Percentiles rank a stretch among this genome's conserved stretches.
These are phyloP conservation scores for Harmothoe impar DNA, from an alignment of 2,888 invertebrate genomes.

Conservation along the genomic window DNA sequence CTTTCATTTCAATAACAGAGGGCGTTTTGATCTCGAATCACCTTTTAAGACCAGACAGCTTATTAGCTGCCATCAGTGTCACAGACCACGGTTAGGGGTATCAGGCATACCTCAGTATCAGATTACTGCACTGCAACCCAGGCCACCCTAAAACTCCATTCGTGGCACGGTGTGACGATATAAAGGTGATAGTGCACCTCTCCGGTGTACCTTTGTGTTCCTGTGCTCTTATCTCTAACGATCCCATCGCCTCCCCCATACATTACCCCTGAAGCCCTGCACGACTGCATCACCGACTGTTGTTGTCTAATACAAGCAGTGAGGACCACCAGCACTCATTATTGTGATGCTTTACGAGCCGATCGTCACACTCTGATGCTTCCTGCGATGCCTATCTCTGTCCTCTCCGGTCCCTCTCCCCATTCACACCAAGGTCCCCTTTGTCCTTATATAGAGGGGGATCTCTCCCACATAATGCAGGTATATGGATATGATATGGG, in stretches of 20 bases:
- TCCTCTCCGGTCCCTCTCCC: neutral
- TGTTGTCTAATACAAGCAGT: slow-evolving; percentile 12
- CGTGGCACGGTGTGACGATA: neutral
- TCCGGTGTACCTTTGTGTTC: slow-evolving; percentile 10
- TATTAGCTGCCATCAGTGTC: too few relatives aligned
- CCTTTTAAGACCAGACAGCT: too few relatives aligned
- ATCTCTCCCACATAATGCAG: neutral
- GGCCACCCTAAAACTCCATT: too few relatives aligned
- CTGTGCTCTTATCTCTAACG: neutral
- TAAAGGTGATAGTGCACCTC: neutral
- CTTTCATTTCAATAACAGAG: too few relatives aligned
- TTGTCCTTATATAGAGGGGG: neutral
- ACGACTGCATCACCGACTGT: neutral
- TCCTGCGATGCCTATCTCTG: neutral
- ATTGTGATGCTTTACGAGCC: neutral
- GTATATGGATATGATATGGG: slow-evolving; percentile 12
- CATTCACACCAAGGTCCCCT: neutral
- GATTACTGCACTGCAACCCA: too few relatives aligned
- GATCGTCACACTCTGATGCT: neutral
- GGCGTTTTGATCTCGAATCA: too few relatives aligned
- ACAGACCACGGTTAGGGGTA: too few relatives aligned
- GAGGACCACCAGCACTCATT: neutral
- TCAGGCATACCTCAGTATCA: too few relatives aligned
- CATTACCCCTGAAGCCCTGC: neutral
- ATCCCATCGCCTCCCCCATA: neutral